Conservation (phyloP, 2,888 invertebrate species). For the Andricus curvator region DNA sequence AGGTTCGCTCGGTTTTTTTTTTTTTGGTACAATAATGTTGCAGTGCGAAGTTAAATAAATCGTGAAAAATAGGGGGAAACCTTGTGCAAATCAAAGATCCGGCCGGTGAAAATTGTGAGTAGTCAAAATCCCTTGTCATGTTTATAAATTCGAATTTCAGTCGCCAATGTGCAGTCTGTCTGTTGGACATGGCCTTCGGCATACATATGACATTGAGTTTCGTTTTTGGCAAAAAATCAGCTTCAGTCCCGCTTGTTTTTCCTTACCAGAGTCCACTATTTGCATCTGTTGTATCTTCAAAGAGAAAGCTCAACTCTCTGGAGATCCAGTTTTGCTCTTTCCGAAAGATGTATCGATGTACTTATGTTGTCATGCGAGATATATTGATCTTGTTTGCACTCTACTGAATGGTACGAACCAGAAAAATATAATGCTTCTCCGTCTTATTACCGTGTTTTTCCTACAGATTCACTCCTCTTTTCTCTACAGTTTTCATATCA, state of each 20-base stretch:
- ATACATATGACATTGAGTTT: constrained; percentile 58
- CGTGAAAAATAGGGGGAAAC: constrained; percentile 57
- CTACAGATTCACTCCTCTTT: constrained; percentile 9
- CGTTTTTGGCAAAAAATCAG: constrained; percentile 49
- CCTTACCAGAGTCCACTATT: constrained; percentile 24
- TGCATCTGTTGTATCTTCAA: constrained; percentile 33
- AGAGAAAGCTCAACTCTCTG: constrained; percentile 22
- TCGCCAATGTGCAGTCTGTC: constrained; percentile 60
- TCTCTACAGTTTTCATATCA: neutral
- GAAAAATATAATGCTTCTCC: constrained; percentile 25
- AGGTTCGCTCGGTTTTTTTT: constrained; percentile 52
- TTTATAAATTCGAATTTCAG: constrained; percentile 58
- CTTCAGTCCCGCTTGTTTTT: constrained; percentile 31
- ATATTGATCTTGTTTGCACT: constrained; percentile 59
- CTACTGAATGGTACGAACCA: constrained; percentile 21
- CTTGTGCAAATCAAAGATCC: constrained; percentile 56
- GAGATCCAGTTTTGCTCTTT: constrained; percentile 21
- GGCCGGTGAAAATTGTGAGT: constrained; percentile 67
- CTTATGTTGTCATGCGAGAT: constrained; percentile 47
- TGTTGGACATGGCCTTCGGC: constrained; percentile 65
- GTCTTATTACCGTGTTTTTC: constrained; percentile 26
- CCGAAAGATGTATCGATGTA: constrained; percentile 28
- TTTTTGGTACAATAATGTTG: constrained; percentile 62
- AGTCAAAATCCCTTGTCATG: constrained; percentile 52
- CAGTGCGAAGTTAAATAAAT: constrained; percentile 68